Base-by-base conservation (phyloP, 2,113 vertebrate genomes). In the Falcunculus frontatus region DNA sequence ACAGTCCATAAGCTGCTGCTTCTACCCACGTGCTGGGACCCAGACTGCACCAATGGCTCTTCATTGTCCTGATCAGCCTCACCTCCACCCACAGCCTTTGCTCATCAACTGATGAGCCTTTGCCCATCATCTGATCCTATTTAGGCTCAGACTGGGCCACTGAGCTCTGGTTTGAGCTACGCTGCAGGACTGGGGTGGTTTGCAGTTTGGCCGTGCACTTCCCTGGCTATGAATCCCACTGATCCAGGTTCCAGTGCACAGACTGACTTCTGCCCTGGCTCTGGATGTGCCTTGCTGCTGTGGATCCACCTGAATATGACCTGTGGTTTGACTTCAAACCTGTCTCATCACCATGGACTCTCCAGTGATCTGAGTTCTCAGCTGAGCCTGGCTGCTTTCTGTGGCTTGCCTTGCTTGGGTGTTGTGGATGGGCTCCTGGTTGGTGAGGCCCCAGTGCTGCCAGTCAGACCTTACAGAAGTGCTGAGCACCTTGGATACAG, bases 201-300 rank as follows among this genome's bases (percentile, higher is more conserved):
- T 91, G 21, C 1, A 18, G 7, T 1, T 69, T 59, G 55, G 30
- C 2, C 29, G 0, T 33, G 32, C 0, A 0, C 7, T 27, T 56
- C 35, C 3, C 9, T 75, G 11, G 32, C 2, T 1, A 4, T 9
- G 9, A 32, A 3, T 2, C 1, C 1, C 0, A 0, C 3, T 42
- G n/a, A 21, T 26, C 4, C 8, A 33, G 39, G 3, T 8, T 18
- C 7, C 2, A 11, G 3, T 9, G 16, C 0, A 5, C 3, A 32
- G 18, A 10, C 6, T 57, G 37, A 10, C 3, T 55, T 75, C 20
- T 84, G 13, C 26, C 18, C 33, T 50, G 10, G 18, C 21, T 23
- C 8, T 77, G 39, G 13, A 0, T 21, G 3, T 41, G 37, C 5
- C 4, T 69, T 73, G 13, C 14, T 2, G 1, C 23, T 57, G 15